Conservation (phyloP, 2,797 vertebrate species). For the Pseudomugil gertrudae region DNA sequence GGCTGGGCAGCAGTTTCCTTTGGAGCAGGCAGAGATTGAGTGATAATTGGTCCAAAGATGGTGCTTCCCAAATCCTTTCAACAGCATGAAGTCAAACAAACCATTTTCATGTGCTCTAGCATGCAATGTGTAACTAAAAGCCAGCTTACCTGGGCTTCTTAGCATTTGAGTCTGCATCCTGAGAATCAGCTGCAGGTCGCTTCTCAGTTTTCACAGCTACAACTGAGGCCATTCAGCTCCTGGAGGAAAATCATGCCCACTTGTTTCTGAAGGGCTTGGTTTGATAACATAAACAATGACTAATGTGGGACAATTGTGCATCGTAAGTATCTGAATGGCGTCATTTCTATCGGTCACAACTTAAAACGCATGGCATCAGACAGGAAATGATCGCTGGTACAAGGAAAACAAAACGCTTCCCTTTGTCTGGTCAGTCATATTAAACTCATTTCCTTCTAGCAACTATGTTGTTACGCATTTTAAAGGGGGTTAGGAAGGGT, state of each 20-base stretch:
- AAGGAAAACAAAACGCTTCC: not conserved
- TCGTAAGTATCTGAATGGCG: not conserved
- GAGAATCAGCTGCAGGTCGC: slow-evolving; percentile 80
- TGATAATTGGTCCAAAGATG: slow-evolving; percentile 29
- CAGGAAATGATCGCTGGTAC: not conserved
- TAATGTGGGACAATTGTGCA: not conserved
- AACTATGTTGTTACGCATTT: not conserved
- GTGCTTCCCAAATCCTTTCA: slow-evolving; percentile 42
- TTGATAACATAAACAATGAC: not conserved
- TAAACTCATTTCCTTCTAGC: not conserved
- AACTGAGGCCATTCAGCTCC: slow-evolving; percentile 84
- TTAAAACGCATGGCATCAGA: not conserved
- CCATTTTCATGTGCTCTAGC: slow-evolving; percentile 31
- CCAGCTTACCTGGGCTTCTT: slow-evolving; percentile 93
- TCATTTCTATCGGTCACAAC: not conserved
- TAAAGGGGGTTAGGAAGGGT: too few species aligned
- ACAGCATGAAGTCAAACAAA: slow-evolving; percentile 49
- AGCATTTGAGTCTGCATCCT: slow-evolving; percentile 88
- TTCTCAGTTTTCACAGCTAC: slow-evolving; percentile 83
- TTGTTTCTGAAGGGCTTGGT: not conserved
- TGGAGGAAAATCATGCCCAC: slow-evolving; percentile 37
- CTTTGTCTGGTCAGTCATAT: slow-evolving; percentile 1
- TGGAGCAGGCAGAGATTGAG: slow-evolving; percentile 51
- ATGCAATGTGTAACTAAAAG: slow-evolving; percentile 34
- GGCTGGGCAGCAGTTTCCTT: slow-evolving; percentile 95